Evolutionary conservation across 2,888 invertebrate species (phyloP).

Genomic region (Scaptomyza caliginosa): DNA sequence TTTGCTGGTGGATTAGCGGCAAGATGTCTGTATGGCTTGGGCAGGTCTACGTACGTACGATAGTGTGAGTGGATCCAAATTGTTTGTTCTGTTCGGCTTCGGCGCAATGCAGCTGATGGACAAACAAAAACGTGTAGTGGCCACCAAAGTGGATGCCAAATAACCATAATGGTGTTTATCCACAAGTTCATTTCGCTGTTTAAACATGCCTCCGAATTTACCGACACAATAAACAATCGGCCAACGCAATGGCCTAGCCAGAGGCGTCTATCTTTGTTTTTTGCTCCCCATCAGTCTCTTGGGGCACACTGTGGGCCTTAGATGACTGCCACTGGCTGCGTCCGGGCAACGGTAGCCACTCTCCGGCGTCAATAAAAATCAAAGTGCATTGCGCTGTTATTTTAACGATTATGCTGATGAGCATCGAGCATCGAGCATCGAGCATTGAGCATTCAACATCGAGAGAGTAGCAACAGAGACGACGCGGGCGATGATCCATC

Average conservation of each 20-base stretch:
- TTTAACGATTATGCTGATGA: constrained; percentile 80
- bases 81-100: constrained; percentile 52
- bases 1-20: constrained; percentile 23
- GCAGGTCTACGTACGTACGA: constrained; percentile 1
- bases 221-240: constrained; percentile 75
- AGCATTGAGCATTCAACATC: constrained; percentile 6
- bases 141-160: constrained; percentile 77
- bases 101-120: constrained; percentile 41
- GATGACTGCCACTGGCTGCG: constrained; percentile 37
- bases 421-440: constrained; percentile 38
- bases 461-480: constrained; percentile 33
- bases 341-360: constrained; percentile 68
- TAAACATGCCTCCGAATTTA: constrained; percentile 80
- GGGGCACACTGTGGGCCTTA: constrained; percentile 46
- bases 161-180: constrained; percentile 80
- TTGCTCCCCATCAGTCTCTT: constrained; percentile 3
- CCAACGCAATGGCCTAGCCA: constrained; percentile 53
- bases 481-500: constrained; percentile 77
- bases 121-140: constrained; percentile 61
- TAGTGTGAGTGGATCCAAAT: constrained; percentile 19
- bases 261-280: constrained; percentile 64
- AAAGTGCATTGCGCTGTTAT: constrained; percentile 79
- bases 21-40: constrained; percentile 13
- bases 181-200: constrained; percentile 81
- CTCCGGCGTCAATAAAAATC: constrained; percentile 63